Evolutionary conservation across 1,140 invertebrate genomes (phyloP).

Genomic region (Portunus trituberculatus): DNA sequence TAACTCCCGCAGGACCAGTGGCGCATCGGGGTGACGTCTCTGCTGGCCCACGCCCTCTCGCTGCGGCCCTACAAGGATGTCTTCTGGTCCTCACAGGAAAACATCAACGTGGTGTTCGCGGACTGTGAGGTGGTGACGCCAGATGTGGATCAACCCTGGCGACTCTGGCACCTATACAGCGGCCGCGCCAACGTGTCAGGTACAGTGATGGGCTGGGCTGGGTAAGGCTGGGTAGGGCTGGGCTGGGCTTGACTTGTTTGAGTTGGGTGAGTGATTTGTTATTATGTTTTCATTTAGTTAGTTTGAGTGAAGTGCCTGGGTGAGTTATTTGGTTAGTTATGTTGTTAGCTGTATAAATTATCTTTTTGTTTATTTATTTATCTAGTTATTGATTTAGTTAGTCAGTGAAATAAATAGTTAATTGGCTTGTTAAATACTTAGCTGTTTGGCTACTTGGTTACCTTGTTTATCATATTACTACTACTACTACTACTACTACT

Average conservation of each 20-base stretch:
- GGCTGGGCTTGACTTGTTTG: background rate
- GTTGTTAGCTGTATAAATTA: too few species aligned
- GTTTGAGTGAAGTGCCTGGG: too few species aligned
- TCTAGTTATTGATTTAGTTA: too few species aligned
- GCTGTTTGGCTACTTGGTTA: background rate
- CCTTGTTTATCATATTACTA: background rate
- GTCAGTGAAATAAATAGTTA: too few species aligned
- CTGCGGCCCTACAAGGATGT: constrained; percentile 66
- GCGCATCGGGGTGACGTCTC: constrained; percentile 67
- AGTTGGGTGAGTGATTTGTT: too few species aligned
- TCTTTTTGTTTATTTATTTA: too few species aligned
- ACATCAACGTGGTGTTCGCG: constrained; percentile 38
- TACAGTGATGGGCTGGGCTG: background rate
- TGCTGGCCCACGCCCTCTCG: constrained; percentile 51
- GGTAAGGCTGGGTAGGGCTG: background rate
- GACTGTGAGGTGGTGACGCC: constrained; percentile 36
- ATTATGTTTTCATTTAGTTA: too few species aligned
- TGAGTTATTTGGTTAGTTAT: too few species aligned
- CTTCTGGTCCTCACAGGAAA: constrained; percentile 59
- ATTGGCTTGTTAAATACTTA: too few species aligned
- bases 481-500: background rate
- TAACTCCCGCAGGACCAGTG: constrained; percentile 55
- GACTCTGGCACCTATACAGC: background rate
- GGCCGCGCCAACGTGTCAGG: constrained; percentile 32
- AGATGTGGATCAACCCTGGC: constrained; percentile 10